Base-by-base conservation (phyloP, 2,888 invertebrate species). In the Neuroscelio doddi region DNA sequence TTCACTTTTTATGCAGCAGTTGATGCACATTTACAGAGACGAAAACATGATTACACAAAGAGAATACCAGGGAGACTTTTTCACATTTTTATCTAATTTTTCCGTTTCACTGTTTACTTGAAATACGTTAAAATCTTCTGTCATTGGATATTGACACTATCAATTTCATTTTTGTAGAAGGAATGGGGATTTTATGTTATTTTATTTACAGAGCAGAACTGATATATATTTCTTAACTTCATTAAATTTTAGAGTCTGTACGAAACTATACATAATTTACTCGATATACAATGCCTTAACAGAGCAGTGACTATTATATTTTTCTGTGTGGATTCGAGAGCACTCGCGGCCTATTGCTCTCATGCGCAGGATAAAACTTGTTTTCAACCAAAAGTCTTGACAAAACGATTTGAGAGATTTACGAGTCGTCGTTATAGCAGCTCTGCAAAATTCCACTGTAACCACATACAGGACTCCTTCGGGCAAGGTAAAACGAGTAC, bases 401-500 rank as follows among this genome's bases (percentile, higher is more conserved):
- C 47, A 41, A 55, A 51, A 38, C 56, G 45, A 65, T 61, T 56
- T 41, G 52, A 38, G 39, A 56, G 59, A 61, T 65, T 65, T 65
- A 65, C 57, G 65, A 44, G 44, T 42, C 46, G 47, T 51, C 57
- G 65, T 65, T 61, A 56, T 24, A 50, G 32, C 30, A 26, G 30
- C 42, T 42, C 42, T 42, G 42, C 50, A 38, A 57, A 57, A 57
- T 50, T 34, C 44, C 50, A 38, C 14, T 36, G 30, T 26, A 24
- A 34, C 34, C 47, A 34, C 49, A 16, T 41, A 17, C 36, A 15
- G 49, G 16, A 24, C 24, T 57, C 21, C 16, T 2, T 32, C 47
- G 42, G 36, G 38, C 36, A 45, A 50, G 30, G 49, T n/a, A 17
- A 44, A 49, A 44, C 44, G 50, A 57, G 50, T 50, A 57, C 44